These are phyloP conservation scores for Hormiphora californensis DNA, from an alignment of 37 sponge, comb jelly and placozoan genomes.

Conservation along the genomic window DNA sequence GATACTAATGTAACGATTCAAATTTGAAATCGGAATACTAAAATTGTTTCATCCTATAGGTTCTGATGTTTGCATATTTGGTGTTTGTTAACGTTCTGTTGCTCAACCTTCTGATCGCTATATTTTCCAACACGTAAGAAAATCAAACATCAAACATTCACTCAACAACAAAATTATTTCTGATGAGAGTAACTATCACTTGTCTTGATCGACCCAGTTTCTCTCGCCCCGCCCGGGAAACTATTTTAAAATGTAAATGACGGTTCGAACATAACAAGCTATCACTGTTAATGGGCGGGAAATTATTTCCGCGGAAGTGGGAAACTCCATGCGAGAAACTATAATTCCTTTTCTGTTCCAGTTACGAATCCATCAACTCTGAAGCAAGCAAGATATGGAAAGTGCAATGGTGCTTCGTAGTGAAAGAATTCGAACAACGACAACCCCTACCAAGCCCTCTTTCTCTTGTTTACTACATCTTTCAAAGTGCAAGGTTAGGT, in stretches of 20 bases:
- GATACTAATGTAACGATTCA: no score
- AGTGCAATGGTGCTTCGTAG: constrained; percentile 40
- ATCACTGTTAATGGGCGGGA: no score
- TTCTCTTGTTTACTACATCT: not conserved
- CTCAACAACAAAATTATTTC: no score
- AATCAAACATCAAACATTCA: no score
- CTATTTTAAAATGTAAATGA: no score
- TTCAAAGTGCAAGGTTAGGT: not conserved
- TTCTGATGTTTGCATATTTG: constrained; percentile 16
- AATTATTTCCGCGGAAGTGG: not conserved
- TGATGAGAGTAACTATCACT: no score
- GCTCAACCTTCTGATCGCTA: constrained; percentile 51
- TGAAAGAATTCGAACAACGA: not conserved
- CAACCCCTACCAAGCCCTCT: constrained; percentile 47
- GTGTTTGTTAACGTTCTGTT: constrained; percentile 38
- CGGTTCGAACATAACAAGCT: no score
- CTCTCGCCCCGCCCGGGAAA: no score
- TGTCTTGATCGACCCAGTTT: no score
- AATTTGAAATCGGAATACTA: no score
- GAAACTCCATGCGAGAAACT: no score
- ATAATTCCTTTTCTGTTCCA: not conserved
- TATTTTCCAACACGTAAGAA: constrained; percentile 42
- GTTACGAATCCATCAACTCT: constrained; percentile 18
- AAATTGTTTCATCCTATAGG: constrained; percentile 25
- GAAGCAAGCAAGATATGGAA: constrained; percentile 42